Evolutionary conservation across 2,797 vertebrate species (phyloP), one percentile per base, ranked within the genome.

Genomic region (Scleropages formosus): DNA sequence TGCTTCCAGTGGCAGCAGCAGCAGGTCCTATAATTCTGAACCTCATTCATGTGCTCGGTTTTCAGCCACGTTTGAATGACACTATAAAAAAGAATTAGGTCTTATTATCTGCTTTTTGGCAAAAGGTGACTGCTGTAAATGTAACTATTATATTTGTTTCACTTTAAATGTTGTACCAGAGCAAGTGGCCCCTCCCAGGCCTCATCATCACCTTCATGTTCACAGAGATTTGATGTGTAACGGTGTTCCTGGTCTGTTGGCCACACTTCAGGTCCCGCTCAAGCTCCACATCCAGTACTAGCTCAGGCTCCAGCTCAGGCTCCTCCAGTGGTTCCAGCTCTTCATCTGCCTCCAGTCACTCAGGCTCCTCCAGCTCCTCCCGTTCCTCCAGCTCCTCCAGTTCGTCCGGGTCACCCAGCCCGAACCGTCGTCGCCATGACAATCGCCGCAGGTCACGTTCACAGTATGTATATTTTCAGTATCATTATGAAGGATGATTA

Each of bases 261-360:
- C 2, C 39, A 31, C 0, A 13, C 83, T 60, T 20, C 77, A 94
- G 94, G 80, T 97, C 92, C 77, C 82, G 90, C 63, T 94, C 95
- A n/a, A 98, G 95, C 85, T 98, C 97, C 9, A 93, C 94, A 73
- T 98, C 96, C 27, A 98, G 96, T 87, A 98, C 95, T 1, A 96
- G 96, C 71, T 99, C 97, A 63, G 96, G 96, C 74, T 97, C 96
- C 80, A 97, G 95, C 90, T 98, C 96, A 0, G 96, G 96, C 59
- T 98, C 97, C 7, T 98, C 96, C 78, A 97, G 95, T 7, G 97
- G 97, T 22, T 99, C 97, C 18, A 98, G 97, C 83, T 99, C 97
- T 0, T 98, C 94, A 0, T 97, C 97, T 8, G 96, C 95, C 0
- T 95, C 96, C 0, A 98, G 95, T 85, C 95, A 91, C 73, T 98